Evolutionary conservation across 2,888 invertebrate species (phyloP), one percentile per base, ranked within the genome.

Genomic region (Lasioglossum malachurum): DNA sequence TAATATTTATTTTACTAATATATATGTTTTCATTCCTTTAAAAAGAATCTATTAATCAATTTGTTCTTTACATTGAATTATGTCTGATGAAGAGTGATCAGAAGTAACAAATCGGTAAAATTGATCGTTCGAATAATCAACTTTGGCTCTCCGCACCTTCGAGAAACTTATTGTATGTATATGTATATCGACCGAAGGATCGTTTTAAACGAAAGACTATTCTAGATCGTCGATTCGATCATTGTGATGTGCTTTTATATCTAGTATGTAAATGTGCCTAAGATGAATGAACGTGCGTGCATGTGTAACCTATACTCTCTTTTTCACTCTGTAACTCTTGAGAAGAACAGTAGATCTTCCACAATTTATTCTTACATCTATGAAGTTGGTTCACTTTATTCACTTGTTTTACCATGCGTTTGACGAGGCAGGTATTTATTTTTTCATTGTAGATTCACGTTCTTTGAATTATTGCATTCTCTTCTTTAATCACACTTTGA

Each of bases 171-270:
- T 84, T 83, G 84, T 91, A 90, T 89, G 86, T 85, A 81, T 80
- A 86, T 85, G 85, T 84, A 85, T 81, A 82, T 85, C 86, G 85
- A 86, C 81, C 86, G 86, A 86, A 86, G 81, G 86, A 81, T 85
- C 78, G 82, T 82, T 86, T 85, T 86, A 86, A 86, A 78, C 64
- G 86, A 87, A 87, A 87, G 86, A 87, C 80, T 88, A 74, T 89
- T 90, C 84, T 86, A 87, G 90, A 90, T 86, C 91, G 88, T 84
- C 87, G 78, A 86, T 80, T 88, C 84, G 89, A 86, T 92, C 88
- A 92, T 89, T 89, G 91, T 90, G 88, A 91, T 90, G 89, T 92
- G 91, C 90, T 91, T 89, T 91, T 90, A 91, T 92, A 92, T 92
- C 85, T 83, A 89, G 91, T 88, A 91, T 91, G 92, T 90, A 89